These are phyloP conservation scores for Ridgeia piscesae DNA, from an alignment of 1,140 invertebrate genomes.

Conservation along the genomic window DNA sequence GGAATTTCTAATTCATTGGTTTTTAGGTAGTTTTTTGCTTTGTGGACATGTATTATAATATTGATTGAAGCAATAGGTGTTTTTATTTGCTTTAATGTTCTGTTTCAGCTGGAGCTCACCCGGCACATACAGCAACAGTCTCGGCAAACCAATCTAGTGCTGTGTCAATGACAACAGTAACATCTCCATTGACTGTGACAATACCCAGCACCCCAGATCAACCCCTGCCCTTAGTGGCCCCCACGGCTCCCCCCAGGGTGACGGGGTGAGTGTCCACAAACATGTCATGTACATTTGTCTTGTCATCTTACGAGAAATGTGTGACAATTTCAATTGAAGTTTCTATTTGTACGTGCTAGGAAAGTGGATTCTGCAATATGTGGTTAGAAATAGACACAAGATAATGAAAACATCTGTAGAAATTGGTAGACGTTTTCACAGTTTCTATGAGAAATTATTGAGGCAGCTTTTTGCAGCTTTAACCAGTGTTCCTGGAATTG, in stretches of 20 bases:
- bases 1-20: too few species aligned
- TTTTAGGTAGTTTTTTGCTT: too few species aligned
- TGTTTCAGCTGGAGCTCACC: background rate
- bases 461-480: background rate
- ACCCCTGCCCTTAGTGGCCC: constrained; percentile 26
- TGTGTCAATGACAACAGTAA: constrained; percentile 2
- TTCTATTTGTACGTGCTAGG: too few species aligned
- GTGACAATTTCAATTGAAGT: background rate
- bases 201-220: constrained; percentile 32
- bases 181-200: constrained; percentile 21
- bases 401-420: background rate
- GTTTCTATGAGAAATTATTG: background rate
- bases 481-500: too few species aligned
- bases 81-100: too few species aligned
- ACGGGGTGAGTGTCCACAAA: background rate
- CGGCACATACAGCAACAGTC: constrained; percentile 23
- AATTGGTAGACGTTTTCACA: background rate
- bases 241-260: constrained; percentile 20
- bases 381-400: background rate
- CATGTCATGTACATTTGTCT: background rate
- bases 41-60: too few species aligned
- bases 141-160: constrained; percentile 17
- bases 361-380: too few species aligned
- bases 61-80: too few species aligned
- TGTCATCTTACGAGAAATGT: background rate